Conservation (phyloP, 1,140 invertebrate genomes). For the Drosophila sulfurigaster region DNA sequence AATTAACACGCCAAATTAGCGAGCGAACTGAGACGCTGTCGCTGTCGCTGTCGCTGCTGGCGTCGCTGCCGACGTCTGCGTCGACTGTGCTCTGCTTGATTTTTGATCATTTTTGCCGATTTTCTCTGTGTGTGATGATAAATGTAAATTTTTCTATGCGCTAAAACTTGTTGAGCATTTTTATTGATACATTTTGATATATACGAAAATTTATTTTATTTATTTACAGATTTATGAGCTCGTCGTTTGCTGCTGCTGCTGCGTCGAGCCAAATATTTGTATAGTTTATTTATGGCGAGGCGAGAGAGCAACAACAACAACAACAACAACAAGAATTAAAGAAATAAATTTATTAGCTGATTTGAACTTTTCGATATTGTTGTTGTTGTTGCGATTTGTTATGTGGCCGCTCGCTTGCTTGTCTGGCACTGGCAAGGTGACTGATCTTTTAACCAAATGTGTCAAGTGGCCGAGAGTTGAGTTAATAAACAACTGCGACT, state of each 20-base stretch:
- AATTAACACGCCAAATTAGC: conserved; percentile 82
- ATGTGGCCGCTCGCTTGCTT: conserved; percentile 6
- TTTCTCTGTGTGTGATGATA: conserved; percentile 46
- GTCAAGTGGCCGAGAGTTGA: conserved; percentile 66
- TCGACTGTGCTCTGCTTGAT: conserved; percentile 1
- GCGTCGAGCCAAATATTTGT: conserved; percentile 75
- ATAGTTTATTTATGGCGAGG: conserved; percentile 75
- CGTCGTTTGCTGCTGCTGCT: conserved; percentile 26
- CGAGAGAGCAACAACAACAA: conserved; percentile 4
- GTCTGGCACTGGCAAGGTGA: conserved; percentile 59
- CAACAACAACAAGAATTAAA: conserved; percentile 35
- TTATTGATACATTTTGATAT: conserved; percentile 82
- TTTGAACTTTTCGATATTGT: conserved; percentile 58
- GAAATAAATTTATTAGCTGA: conserved; percentile 76
- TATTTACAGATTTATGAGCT: conserved; percentile 82
- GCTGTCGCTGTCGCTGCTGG: conserved; percentile 11
- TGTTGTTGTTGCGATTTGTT: conserved; percentile 45
- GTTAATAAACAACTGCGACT: conserved; percentile 59
- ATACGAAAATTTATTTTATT: conserved; percentile 79
- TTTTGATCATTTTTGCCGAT: conserved; percentile 38
- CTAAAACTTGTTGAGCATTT: conserved; percentile 81
- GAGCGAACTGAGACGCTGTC: conserved; percentile 47
- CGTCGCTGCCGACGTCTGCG: conserved; percentile 16
- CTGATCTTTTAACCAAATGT: conserved; percentile 74
- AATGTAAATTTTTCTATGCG: conserved; percentile 59